phyloP scores from a whole-genome alignment of 2,113 vertebrate species.

The Gymnocephalus cernua region DNA sequence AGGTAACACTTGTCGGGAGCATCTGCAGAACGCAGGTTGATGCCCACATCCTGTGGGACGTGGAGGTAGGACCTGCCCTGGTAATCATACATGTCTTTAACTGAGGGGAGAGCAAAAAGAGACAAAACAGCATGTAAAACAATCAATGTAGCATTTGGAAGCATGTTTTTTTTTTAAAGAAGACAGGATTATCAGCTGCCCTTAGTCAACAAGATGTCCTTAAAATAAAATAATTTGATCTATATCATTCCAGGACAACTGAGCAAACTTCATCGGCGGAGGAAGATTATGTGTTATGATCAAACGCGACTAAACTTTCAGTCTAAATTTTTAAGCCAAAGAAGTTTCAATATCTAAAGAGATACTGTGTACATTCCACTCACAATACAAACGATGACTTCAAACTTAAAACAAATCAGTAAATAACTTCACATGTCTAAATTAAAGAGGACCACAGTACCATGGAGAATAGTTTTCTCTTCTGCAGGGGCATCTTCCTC shows the following conservation, averaged over 20 bases:
- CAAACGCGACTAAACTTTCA: not conserved
- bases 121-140: not conserved
- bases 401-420: not conserved
- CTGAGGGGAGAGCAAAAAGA: conserved; percentile 74
- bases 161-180: not conserved
- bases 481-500: conserved; percentile 96
- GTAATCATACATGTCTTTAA: conserved; percentile 99
- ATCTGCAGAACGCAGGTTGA: conserved; percentile 92
- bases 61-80: conserved; percentile 98
- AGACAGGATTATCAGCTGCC: not conserved
- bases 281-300: not conserved
- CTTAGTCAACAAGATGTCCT: not conserved
- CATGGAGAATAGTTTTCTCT: conserved; percentile 97
- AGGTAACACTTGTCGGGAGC: conserved; percentile 97
- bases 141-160: not conserved
- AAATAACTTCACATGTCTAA: not conserved
- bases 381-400: conserved; percentile 1
- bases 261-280: not conserved
- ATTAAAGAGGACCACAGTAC: conserved; percentile 76
- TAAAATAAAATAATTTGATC: not conserved
- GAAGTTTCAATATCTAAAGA: not conserved
- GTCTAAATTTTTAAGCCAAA: not conserved
- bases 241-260: not conserved
- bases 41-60: conserved; percentile 96
- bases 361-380: not conserved